Conservation (phyloP, 2,888 invertebrate genomes). For the Drosophila recens region DNA sequence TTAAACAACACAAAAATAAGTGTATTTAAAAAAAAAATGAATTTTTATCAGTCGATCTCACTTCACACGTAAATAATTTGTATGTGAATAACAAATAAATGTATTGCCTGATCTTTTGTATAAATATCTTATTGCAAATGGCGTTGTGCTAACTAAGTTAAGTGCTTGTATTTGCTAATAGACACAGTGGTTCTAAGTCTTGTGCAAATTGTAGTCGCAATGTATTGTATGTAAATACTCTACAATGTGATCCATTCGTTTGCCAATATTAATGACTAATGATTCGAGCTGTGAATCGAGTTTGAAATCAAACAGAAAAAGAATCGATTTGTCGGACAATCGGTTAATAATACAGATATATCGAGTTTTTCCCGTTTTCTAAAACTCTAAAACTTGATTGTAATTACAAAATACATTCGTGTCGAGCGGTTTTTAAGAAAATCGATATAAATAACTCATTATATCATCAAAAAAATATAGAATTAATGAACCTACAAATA, state of each 20-base stretch:
- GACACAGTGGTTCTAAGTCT: constrained; percentile 24
- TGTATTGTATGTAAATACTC: not conserved
- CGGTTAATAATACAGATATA: too few species aligned
- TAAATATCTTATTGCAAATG: constrained; percentile 13
- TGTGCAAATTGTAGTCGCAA: constrained; percentile 38
- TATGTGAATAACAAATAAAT: constrained; percentile 17
- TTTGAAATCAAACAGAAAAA: too few species aligned
- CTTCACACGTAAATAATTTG: constrained; percentile 13
- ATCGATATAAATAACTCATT: too few species aligned
- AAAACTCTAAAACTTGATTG: too few species aligned
- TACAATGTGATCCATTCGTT: not conserved
- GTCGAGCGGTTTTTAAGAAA: too few species aligned
- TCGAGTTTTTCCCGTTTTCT: too few species aligned
- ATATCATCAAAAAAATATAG: too few species aligned
- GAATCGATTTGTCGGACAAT: too few species aligned
- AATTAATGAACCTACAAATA: too few species aligned
- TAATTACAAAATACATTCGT: too few species aligned
- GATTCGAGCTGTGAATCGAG: too few species aligned
- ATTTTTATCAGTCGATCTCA: constrained; percentile 13
- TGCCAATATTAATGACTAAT: not conserved
- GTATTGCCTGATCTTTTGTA: constrained; percentile 13
- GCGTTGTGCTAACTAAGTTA: constrained; percentile 30
- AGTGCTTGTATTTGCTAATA: constrained; percentile 32
- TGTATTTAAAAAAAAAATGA: not conserved
- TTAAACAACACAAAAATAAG: not conserved